These are phyloP conservation scores for Lepidurus arcticus DNA, from an alignment of 1,140 invertebrate species.

Conservation along the genomic window DNA sequence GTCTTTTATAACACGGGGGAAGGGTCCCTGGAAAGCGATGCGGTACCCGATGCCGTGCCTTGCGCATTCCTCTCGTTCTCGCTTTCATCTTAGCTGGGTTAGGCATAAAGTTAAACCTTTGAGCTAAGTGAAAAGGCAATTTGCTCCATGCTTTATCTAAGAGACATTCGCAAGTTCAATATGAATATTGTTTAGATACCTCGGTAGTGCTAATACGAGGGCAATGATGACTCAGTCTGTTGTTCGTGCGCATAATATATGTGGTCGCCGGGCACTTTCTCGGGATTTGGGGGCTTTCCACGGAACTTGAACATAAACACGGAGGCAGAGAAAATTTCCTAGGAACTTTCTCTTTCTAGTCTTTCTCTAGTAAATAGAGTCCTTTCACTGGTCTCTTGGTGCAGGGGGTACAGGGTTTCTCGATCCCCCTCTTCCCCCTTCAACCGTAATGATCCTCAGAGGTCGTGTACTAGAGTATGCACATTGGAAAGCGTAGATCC, in stretches of 20 bases:
- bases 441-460: neutral
- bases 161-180: neutral
- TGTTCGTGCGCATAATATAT: neutral
- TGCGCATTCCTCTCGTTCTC: neutral
- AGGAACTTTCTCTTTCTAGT: neutral
- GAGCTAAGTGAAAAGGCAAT: neutral
- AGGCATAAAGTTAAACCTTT: neutral
- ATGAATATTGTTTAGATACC: no score
- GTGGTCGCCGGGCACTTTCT: neutral
- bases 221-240: no score
- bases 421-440: neutral
- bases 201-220: no score
- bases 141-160: neutral
- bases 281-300: neutral
- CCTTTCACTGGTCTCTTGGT: neutral
- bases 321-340: neutral
- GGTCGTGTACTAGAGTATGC: neutral
- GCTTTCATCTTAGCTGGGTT: neutral
- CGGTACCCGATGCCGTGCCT: neutral
- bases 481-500: no score
- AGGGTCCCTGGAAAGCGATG: neutral
- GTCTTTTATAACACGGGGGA: conserved; percentile 5
- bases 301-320: neutral
- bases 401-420: neutral
- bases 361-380: neutral